Evolutionary conservation across 1,140 invertebrate genomes (phyloP).

Genomic region (Zaprionus kolodkinae): DNA sequence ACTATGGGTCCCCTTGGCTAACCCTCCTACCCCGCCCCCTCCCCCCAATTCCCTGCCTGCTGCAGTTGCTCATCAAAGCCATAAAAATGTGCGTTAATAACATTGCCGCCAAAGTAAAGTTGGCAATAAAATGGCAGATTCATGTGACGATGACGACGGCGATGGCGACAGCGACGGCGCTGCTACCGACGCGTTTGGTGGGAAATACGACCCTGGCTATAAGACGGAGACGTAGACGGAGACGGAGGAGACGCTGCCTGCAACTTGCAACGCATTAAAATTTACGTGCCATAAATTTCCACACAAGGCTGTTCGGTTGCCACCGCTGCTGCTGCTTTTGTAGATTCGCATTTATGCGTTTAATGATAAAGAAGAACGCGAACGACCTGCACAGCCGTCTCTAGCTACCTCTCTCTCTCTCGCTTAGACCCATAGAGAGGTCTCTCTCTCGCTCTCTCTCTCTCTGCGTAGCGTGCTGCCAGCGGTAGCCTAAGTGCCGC

Average conservation of each 20-base stretch:
- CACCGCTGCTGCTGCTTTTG: conserved; percentile 43
- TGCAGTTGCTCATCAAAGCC: conserved; percentile 52
- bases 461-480: conserved; percentile 64
- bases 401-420: conserved; percentile 3
- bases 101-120: conserved; percentile 81
- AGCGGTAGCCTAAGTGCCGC: conserved; percentile 80
- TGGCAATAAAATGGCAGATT: conserved; percentile 83
- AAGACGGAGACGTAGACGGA: conserved; percentile 4
- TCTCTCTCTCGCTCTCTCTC: background rate
- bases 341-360: conserved; percentile 82
- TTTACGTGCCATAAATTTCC: conserved; percentile 82
- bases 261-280: conserved; percentile 70
- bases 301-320: conserved; percentile 63
- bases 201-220: conserved; percentile 62
- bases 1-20: background rate
- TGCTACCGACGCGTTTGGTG: conserved; percentile 78
- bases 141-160: conserved; percentile 69
- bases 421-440: no score
- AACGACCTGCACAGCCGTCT: conserved; percentile 19
- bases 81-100: conserved; percentile 83
- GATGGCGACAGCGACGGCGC: conserved; percentile 59
- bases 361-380: conserved; percentile 77
- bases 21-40: no score
- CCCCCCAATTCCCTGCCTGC: background rate
- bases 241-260: conserved; percentile 18